Evolutionary conservation across 2,888 invertebrate genomes (phyloP), one percentile per base, ranked within the genome.

Genomic region (Teleogryllus oceanicus): DNA sequence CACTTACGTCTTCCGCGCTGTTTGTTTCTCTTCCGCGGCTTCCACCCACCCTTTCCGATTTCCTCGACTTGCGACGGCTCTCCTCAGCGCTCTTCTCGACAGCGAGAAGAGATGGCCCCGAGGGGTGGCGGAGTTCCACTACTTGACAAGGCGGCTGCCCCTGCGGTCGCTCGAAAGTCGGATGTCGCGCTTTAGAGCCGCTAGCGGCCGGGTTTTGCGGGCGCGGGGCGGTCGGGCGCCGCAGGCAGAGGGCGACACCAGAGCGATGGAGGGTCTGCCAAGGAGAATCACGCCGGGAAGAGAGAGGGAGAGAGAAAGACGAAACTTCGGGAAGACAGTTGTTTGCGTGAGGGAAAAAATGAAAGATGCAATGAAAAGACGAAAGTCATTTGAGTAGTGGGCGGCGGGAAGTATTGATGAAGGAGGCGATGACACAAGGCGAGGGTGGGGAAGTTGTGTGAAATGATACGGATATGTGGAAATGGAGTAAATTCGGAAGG

Each of bases 321-420:
- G 37, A 37, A 37, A 37, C 37, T 37, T 37, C 37, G 37, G 37
- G 8, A 37, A 37, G 37, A 37, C 37, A 37, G 37, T 37, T 4
- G 5, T 37, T 37, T 8, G 8, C 8, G 37, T 8, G 37, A 37
- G 37, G 37, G 37, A 8, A 8, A 8, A 37, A 37, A 37, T 37
- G 37, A 76, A 16, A 20, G 21, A 12, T 16, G 76, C 76, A 76
- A 37, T 74, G 49, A 76, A 76, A 76, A 24, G 49, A 24, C 16
- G 24, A 37, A 76, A 76, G 24, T 76, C 76, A 76, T 49, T 76
- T 24, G 24, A 18, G 24, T 76, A 21, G 20, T 49, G 51, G 16
- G 74, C 77, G 80, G 77, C 76, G 80, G 76, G 80, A 74, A 51
- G 75, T 50, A 50, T 51, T 76, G 79, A 50, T 74, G 50, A 77